A percentile compares a stretch with the other conserved stretches of the same genome.
Conservation (phyloP, 64 coral and sea anemone species). For the Actinia equina region DNA sequence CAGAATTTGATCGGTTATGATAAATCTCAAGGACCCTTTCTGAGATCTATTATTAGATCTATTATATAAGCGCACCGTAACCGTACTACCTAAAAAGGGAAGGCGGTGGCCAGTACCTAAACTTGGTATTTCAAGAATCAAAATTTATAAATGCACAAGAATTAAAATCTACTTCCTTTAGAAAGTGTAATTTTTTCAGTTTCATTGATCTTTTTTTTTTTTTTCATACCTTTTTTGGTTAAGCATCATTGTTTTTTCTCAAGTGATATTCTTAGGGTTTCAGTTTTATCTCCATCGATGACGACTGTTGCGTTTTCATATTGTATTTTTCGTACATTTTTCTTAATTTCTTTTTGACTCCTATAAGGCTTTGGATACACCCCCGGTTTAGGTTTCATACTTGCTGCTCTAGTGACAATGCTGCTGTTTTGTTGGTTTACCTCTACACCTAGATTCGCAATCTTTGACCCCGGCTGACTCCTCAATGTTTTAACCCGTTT, state of each 20-base stretch:
- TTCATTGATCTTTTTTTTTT: background rate
- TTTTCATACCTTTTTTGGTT: background rate
- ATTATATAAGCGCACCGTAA: too few relatives aligned
- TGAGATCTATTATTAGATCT: too few relatives aligned
- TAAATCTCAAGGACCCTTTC: too few relatives aligned
- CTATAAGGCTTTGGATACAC: background rate
- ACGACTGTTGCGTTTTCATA: constrained; percentile 1
- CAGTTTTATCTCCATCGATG: background rate
- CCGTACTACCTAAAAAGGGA: too few relatives aligned
- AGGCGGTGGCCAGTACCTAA: too few relatives aligned
- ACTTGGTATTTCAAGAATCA: too few relatives aligned
- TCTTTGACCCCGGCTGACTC: background rate
- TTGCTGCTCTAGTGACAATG: background rate
- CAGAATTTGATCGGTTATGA: too few relatives aligned
- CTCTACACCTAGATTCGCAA: too few relatives aligned
- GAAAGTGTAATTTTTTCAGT: background rate
- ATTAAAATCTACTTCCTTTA: too few relatives aligned
- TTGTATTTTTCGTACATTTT: background rate
- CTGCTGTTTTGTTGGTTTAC: background rate
- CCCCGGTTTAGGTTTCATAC: background rate
- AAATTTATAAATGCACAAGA: too few relatives aligned
- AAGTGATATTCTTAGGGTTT: background rate
- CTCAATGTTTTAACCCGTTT: background rate
- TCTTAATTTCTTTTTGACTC: background rate
- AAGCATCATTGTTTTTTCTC: background rate